phyloP scores from a whole-genome alignment of 2,888 invertebrate genomes.

The Anorthoa munda region DNA sequence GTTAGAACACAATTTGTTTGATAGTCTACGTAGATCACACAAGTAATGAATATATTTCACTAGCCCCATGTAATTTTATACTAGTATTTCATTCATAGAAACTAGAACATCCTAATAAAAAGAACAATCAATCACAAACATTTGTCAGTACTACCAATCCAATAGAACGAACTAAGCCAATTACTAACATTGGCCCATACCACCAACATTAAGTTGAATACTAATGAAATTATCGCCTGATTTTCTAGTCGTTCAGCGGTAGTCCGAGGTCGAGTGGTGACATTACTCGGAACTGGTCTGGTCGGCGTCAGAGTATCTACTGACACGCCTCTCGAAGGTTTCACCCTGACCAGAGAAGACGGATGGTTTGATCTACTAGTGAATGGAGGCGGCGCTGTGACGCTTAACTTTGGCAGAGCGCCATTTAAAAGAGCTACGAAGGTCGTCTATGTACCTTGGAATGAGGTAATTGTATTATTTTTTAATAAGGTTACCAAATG shows the following conservation, averaged over 20 bases:
- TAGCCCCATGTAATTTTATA: slow-evolving; percentile 37
- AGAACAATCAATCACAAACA: slow-evolving; percentile 24
- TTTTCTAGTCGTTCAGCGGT: slow-evolving; percentile 97
- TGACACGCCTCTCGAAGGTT: slow-evolving; percentile 98
- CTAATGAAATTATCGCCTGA: slow-evolving; percentile 45
- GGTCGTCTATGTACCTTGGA: slow-evolving; percentile 98
- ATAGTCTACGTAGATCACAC: slow-evolving; percentile 49
- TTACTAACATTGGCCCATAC: slow-evolving; percentile 26
- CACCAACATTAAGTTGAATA: background rate
- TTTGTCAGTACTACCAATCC: slow-evolving; percentile 12
- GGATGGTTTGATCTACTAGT: slow-evolving; percentile 99
- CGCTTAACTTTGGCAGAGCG: slow-evolving; percentile 97
- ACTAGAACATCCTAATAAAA: slow-evolving; percentile 26
- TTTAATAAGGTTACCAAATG: background rate
- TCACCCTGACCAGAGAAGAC: slow-evolving; percentile 97
- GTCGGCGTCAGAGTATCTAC: slow-evolving; percentile 99
- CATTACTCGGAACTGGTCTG: slow-evolving; percentile 97
- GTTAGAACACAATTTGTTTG: slow-evolving; percentile 36
- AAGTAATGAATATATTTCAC: slow-evolving; percentile 33
- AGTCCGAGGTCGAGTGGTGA: slow-evolving; percentile 98
- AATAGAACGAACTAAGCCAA: slow-evolving; percentile 12
- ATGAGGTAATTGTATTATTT: slow-evolving; percentile 92
- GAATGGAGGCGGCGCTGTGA: slow-evolving; percentile 99
- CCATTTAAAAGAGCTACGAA: slow-evolving; percentile 97
- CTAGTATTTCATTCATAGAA: slow-evolving; percentile 34